Evolutionary conservation across 1,140 invertebrate genomes (phyloP).

Genomic region (Sipha flava): DNA sequence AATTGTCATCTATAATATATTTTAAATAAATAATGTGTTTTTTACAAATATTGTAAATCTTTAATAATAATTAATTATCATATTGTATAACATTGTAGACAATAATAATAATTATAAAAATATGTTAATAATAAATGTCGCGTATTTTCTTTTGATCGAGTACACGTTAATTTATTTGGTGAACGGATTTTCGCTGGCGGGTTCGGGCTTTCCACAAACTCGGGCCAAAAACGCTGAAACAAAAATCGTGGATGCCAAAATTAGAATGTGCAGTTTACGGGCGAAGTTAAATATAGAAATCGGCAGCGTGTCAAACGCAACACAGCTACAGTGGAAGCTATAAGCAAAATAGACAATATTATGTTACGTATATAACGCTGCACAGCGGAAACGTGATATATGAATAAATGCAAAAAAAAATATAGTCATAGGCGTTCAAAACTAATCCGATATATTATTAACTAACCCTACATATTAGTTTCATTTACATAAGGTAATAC

Average conservation of each 20-base stretch:
- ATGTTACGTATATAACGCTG: too few relatives aligned
- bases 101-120: neutral
- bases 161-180: neutral
- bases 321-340: too few relatives aligned
- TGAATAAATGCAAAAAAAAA: too few relatives aligned
- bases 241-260: constrained; percentile 9
- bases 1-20: neutral
- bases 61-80: neutral
- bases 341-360: too few relatives aligned
- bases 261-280: neutral
- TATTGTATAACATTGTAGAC: neutral
- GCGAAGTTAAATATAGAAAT: neutral
- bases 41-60: neutral
- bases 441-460: too few relatives aligned
- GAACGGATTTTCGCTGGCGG: constrained; percentile 31
- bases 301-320: neutral
- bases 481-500: too few relatives aligned
- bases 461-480: too few relatives aligned
- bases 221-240: constrained; percentile 38
- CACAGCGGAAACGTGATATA: too few relatives aligned
- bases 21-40: neutral
- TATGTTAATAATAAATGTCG: neutral
- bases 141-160: too few relatives aligned
- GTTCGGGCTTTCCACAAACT: constrained; percentile 37
- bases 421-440: too few relatives aligned